phyloP scores from a whole-genome alignment of 2,113 vertebrate genomes.

The Pristiophorus japonicus region DNA sequence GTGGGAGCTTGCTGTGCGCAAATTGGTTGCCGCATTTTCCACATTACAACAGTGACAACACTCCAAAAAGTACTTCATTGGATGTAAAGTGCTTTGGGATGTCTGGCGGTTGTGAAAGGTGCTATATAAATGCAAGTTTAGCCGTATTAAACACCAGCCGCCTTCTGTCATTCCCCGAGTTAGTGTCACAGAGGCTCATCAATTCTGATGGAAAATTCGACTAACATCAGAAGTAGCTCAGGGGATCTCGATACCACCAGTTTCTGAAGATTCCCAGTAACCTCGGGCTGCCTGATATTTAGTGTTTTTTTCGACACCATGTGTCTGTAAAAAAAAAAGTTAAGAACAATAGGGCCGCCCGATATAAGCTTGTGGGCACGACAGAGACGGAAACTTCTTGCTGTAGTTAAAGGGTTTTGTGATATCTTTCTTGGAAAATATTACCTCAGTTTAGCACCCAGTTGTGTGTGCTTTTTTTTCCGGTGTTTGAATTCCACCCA shows the following conservation, averaged over 20 bases:
- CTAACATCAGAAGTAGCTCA: not conserved
- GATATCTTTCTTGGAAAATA: constrained; percentile 28
- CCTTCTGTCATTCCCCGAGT: not conserved
- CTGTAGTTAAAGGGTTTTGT: not conserved
- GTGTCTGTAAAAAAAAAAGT: not conserved
- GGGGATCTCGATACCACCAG: not conserved
- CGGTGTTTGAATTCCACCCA: not conserved
- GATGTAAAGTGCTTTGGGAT: too few relatives aligned
- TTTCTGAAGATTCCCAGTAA: not conserved
- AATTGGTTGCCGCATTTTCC: too few relatives aligned
- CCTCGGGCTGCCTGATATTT: not conserved
- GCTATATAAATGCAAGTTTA: too few relatives aligned
- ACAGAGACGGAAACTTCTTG: not conserved
- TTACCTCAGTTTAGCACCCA: not conserved
- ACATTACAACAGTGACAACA: too few relatives aligned
- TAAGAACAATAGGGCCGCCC: too few relatives aligned
- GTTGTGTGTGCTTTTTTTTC: not conserved
- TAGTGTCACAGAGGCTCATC: not conserved
- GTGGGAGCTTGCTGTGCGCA: too few relatives aligned
- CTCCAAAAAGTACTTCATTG: too few relatives aligned
- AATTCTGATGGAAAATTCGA: not conserved
- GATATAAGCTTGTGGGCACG: not conserved
- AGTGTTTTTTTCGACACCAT: not conserved
- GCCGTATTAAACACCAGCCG: too few relatives aligned
- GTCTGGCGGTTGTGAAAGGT: too few relatives aligned